Base-by-base conservation (phyloP, 2,888 invertebrate genomes). In the Luperina testacea region DNA sequence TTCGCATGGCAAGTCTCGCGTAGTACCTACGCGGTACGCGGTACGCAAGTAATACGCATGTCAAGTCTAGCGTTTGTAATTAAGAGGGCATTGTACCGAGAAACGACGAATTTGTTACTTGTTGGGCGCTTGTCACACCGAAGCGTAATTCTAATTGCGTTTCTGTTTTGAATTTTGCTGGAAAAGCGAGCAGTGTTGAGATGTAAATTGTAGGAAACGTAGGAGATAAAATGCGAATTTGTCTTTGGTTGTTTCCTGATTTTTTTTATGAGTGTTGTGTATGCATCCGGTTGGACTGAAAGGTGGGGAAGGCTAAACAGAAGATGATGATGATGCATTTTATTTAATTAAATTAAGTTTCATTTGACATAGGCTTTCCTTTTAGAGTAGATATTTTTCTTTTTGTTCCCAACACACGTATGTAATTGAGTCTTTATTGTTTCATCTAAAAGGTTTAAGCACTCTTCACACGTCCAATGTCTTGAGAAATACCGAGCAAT, bases 11-110 rank as follows among this genome's bases (percentile, higher is more conserved):
- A 88, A 88, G 88, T 87, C 86, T 82, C 77, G 79, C 82, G 88
- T 80, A 87, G 71, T 70, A 81, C 38, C 6, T 38, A 38, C 79
- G 85, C 77, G 81, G 75, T 79, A 78, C 81, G 82, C 85, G 78
- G 79, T 80, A 88, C 83, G 85, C 88, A 81, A 89, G 89, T 85
- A 82, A 88, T 89, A 85, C 89, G 84, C 85, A 87, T 82, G 86
- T 82, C 84, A 87, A 86, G 82, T 84, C 88, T 87, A 89, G 88
- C 87, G 87, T 85, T 86, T 77, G 90, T 92, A 91, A 92, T 92
- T 92, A 91, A 91, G 89, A 90, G 86, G 68, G 87, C 90, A 92
- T 90, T 92, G 91, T 90, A 89, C 83, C 80, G 80, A 75, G 84
- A 78, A 83, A 86, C 88, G 82, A 87, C 85, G 85, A 86, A 86